Base-by-base conservation (phyloP, 2,797 vertebrate species). In the Taenioides sp. region DNA sequence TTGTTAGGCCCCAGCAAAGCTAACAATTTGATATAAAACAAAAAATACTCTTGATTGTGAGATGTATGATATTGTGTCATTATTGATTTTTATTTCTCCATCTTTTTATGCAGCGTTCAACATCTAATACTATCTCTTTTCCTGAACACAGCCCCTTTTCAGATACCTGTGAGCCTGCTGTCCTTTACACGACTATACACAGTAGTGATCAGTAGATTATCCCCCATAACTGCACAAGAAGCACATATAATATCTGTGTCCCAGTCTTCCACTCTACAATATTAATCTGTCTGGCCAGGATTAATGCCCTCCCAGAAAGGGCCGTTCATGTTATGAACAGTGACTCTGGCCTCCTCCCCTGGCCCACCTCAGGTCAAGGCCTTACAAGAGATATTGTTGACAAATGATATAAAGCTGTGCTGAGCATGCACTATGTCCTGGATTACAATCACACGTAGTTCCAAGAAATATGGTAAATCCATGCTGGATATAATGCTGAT, bases 241-340 rank as follows among this genome's bases (percentile, higher is more conserved):
- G 63, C 20, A 68, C 69, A 73, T 55, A 74, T 65, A 77, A 68
- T 78, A 79, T 80, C 77, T 60, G 75, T 40, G 72, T 73, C 67
- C 66, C 58, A 67, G 69, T 78, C 65, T 61, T 40, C 69, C 9
- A 14, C 79, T 77, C 77, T 61, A 64, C 58, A 63, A 23, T 64
- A 18, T 69, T 83, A 87, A 87, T 84, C 84, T 63, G 75, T 68
- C 70, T 71, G 73, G 59, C 18, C 50, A 34, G 73, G 59, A 78
- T 81, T 89, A 84, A 83, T 71, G 63, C 28, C 40, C 80, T 85
- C 66, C 69, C 67, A 74, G 83, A 87, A 84, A 82, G 63, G 62
- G 17, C 75, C 67, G 72, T 27, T 52, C 22, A 76, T 65, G 27
- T 57, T 67, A 73, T 77, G 76, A 79, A 76, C 69, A 77, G 65